A percentile compares a stretch with the other conserved stretches of the same genome.
These are phyloP conservation scores for Drosophila guanche DNA, from an alignment of 1,140 invertebrate species.

Conservation along the genomic window DNA sequence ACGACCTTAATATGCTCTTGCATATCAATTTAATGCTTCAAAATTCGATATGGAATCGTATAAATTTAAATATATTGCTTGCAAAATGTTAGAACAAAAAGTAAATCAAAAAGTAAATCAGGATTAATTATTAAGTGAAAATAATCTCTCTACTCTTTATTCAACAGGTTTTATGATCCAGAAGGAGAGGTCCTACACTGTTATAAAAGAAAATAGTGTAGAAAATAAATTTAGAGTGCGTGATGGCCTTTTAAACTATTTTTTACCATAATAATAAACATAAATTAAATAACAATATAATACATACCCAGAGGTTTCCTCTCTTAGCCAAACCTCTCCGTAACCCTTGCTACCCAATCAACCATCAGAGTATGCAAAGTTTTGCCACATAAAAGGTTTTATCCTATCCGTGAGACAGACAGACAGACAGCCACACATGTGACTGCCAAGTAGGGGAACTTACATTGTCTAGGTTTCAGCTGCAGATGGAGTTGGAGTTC, in stretches of 20 bases:
- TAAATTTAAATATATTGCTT: slow-evolving; percentile 3
- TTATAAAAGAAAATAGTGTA: no score
- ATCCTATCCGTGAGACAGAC: slow-evolving; percentile 29
- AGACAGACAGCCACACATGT: slow-evolving; percentile 28
- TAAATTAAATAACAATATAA: no score
- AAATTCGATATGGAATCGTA: neutral
- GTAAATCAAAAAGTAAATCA: no score
- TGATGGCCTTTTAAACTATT: no score
- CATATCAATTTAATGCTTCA: slow-evolving; percentile 1
- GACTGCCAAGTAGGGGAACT: slow-evolving; percentile 48
- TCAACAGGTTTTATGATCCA: no score
- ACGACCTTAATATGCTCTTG: slow-evolving; percentile 39
- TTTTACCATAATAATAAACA: no score
- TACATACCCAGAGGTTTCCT: neutral
- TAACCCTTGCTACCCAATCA: slow-evolving; percentile 10
- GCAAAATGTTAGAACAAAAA: neutral
- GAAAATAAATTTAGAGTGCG: no score
- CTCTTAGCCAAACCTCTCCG: neutral
- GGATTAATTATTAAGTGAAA: no score
- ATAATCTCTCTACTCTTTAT: no score
- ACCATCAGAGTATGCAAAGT: slow-evolving; percentile 13
- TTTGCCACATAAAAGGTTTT: slow-evolving; percentile 55
- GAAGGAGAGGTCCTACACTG: no score
- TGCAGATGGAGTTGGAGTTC: no score
- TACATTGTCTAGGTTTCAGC: slow-evolving; percentile 48